A percentile compares a stretch with the other conserved stretches of the same genome.
phyloP scores from a whole-genome alignment of 2,797 vertebrate species.

The Chiroxiphia lanceolata region DNA sequence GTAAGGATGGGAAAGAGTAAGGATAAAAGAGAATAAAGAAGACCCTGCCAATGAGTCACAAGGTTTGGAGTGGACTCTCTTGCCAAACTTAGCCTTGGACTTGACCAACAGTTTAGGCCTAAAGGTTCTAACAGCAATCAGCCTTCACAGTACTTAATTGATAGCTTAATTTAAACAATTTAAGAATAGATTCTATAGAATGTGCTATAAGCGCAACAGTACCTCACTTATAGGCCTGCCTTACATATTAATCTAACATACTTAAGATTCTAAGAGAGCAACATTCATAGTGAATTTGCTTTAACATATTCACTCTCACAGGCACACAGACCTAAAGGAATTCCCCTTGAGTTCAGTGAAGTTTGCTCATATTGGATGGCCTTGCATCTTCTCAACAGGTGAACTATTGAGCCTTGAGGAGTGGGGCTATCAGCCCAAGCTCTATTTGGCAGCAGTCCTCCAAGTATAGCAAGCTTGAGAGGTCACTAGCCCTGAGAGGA shows the following conservation, averaged over 20 bases:
- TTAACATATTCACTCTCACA: not conserved
- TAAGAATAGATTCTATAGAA: not conserved
- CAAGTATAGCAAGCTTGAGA: rapidly evolving
- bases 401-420: not conserved
- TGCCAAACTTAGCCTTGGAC: not conserved
- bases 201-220: not conserved
- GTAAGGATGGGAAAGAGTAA: not conserved
- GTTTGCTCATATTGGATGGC: not conserved
- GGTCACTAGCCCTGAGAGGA: not conserved
- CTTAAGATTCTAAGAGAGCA: not conserved
- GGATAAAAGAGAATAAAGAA: not conserved
- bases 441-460: not conserved
- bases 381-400: not conserved
- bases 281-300: not conserved
- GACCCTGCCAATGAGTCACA: not conserved
- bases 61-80: not conserved
- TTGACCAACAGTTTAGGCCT: not conserved
- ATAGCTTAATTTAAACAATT: not conserved
- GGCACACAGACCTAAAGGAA: not conserved
- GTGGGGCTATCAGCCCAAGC: not conserved
- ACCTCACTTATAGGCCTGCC: not conserved
- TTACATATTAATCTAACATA: not conserved
- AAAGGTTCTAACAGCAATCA: not conserved
- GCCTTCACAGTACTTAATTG: not conserved
- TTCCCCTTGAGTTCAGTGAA: not conserved